Base-by-base conservation (phyloP, 2,113 vertebrate genomes). In the Sceloporus undulatus region DNA sequence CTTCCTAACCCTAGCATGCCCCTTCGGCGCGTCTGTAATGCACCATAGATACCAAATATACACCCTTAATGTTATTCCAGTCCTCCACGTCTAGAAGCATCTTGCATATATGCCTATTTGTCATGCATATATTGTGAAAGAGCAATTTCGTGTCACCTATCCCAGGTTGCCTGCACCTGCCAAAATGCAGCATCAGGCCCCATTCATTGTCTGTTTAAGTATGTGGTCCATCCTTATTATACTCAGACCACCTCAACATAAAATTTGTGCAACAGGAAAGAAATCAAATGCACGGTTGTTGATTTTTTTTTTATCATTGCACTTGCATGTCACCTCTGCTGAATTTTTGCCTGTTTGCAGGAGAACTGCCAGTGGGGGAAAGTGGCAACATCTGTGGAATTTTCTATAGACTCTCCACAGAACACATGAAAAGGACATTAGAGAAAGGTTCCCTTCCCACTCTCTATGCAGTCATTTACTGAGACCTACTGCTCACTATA, bases 351-450 rank as follows among this genome's bases (percentile, higher is more conserved):
- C 18, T n/a, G 38, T 11, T 34, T 25, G 19, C n/a, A 48, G 27
- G 66, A 68, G 7, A 40, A 5, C 25, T 34, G 21, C 65, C 16
- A 48, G 27, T 52, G 13, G 18, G 2, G 29, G 56, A 21, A 18
- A 8, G 42, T 62, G 29, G 29, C 25, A 70, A 14, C 23, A 29
- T 52, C 34, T n/a, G 38, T 62, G 29, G 19, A 74, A 65, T 75
- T 42, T 3, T 1, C 21, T 62, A 10, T 16, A 9, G 56, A 59
- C 8, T 59, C 21, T 74, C 70, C 4, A 62, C 9, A 70, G 78
- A 87, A 56, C 40, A n/a, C 66, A 87, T 80, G 59, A 81, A 87
- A 81, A 81, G 48, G 68, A 42, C 25, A 81, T 62, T 80, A 10
- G 52, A 9, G 25, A 87, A 82, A 70, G 74, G 79, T 6, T n/a